phyloP scores from a whole-genome alignment of 2,113 vertebrate species.

The Hippopotamus amphibius region DNA sequence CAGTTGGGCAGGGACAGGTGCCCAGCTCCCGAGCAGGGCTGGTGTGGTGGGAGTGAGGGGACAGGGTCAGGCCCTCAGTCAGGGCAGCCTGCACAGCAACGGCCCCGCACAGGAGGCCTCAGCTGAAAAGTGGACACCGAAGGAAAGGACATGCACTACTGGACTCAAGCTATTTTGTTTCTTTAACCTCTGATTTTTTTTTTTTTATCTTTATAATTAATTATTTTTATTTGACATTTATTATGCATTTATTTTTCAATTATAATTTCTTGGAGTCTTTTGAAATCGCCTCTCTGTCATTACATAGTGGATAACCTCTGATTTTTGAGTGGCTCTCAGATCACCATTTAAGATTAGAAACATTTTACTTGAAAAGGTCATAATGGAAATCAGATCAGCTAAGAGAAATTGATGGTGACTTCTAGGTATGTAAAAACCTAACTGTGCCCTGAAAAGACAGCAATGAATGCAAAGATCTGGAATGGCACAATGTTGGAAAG shows the following conservation, averaged over 20 bases:
- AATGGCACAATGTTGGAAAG: background rate
- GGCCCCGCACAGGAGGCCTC: background rate
- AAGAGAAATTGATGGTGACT: background rate
- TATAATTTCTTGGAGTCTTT: slow-evolving; percentile 39
- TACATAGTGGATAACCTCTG: background rate
- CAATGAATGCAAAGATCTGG: background rate
- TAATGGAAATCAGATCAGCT: background rate
- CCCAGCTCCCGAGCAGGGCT: no score
- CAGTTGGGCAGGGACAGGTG: background rate
- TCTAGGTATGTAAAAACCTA: background rate
- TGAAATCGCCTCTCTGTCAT: background rate
- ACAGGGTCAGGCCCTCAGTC: no score
- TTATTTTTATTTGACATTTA: slow-evolving; percentile 18
- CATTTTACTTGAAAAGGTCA: slow-evolving; percentile 3
- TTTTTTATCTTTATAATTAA: slow-evolving; percentile 5
- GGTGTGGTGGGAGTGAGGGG: background rate
- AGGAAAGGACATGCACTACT: background rate
- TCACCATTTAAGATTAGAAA: background rate
- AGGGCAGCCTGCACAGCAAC: background rate
- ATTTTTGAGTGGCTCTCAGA: background rate
- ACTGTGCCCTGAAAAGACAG: background rate
- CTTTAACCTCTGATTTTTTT: no score
- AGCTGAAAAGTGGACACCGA: background rate
- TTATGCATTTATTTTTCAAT: slow-evolving; percentile 10
- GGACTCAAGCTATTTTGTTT: background rate